Conservation (phyloP, 2,797 vertebrate genomes). For the Kryptolebias ocellatus region DNA sequence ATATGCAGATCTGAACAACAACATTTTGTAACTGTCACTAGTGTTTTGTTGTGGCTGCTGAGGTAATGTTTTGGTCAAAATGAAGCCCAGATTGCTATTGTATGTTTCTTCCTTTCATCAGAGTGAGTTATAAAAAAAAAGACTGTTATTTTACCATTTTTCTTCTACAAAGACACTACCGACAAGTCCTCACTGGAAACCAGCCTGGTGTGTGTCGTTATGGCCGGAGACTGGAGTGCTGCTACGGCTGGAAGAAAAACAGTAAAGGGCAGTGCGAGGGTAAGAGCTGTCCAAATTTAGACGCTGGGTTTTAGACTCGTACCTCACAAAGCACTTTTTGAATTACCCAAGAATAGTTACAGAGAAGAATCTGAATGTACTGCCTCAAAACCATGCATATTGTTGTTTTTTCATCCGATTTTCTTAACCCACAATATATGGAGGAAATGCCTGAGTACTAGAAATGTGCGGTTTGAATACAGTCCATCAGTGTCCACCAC, state of each 20-base stretch:
- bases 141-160: constrained; percentile 32
- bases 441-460: constrained; percentile 48
- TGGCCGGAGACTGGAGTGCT: constrained; percentile 90
- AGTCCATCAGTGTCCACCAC: constrained; percentile 49
- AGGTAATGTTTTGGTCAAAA: constrained; percentile 3
- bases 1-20: neutral
- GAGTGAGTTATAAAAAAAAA: constrained; percentile 16
- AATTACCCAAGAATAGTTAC: neutral
- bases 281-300: constrained; percentile 68
- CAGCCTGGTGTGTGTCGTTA: constrained; percentile 90
- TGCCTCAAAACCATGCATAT: neutral
- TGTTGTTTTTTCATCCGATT: constrained; percentile 40
- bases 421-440: constrained; percentile 41
- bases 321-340: neutral
- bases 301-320: neutral
- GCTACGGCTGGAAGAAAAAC: constrained; percentile 94
- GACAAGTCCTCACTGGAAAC: constrained; percentile 77
- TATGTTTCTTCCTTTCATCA: constrained; percentile 10
- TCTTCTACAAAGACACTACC: constrained; percentile 69
- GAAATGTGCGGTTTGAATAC: constrained; percentile 60
- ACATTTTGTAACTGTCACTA: neutral
- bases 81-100: neutral
- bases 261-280: constrained; percentile 92
- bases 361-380: neutral
- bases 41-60: neutral